phyloP scores from a whole-genome alignment of 2,888 invertebrate species.

The Apoderus coryli region DNA sequence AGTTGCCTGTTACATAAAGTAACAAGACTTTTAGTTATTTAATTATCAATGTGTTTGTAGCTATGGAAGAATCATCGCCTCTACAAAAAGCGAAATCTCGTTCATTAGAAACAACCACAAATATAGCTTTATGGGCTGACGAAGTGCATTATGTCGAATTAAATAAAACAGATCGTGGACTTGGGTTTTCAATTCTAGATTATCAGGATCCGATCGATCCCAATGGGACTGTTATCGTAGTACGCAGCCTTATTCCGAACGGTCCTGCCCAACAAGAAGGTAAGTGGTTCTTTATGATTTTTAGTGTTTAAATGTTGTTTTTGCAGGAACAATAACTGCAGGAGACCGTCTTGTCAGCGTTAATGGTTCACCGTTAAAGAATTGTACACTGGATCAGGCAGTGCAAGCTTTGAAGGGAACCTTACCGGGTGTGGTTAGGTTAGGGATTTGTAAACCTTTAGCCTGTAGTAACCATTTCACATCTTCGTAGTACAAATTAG shows the following conservation, averaged over 20 bases:
- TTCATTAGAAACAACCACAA: slow-evolving; percentile 69
- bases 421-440: slow-evolving; percentile 72
- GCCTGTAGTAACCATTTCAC: slow-evolving; percentile 24
- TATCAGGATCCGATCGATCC: slow-evolving; percentile 96
- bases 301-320: too few relatives aligned
- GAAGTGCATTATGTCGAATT: slow-evolving; percentile 86
- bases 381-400: slow-evolving; percentile 86
- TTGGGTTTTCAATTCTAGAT: slow-evolving; percentile 96
- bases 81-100: slow-evolving; percentile 64
- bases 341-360: slow-evolving; percentile 83
- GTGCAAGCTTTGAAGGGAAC: slow-evolving; percentile 93
- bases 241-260: slow-evolving; percentile 91
- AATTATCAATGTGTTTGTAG: too few relatives aligned
- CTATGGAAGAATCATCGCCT: slow-evolving; percentile 40
- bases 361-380: slow-evolving; percentile 79
- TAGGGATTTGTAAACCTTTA: slow-evolving; percentile 82
- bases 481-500: not conserved
- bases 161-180: slow-evolving; percentile 85
- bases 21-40: too few relatives aligned
- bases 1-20: too few relatives aligned
- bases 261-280: slow-evolving; percentile 96
- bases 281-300: too few relatives aligned
- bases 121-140: slow-evolving; percentile 93
- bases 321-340: slow-evolving; percentile 53
- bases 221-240: slow-evolving; percentile 90